A percentile compares a stretch with the other conserved stretches of the same genome.
Conservation (phyloP, 1,140 invertebrate genomes). For the Sycophaga agraensis region DNA sequence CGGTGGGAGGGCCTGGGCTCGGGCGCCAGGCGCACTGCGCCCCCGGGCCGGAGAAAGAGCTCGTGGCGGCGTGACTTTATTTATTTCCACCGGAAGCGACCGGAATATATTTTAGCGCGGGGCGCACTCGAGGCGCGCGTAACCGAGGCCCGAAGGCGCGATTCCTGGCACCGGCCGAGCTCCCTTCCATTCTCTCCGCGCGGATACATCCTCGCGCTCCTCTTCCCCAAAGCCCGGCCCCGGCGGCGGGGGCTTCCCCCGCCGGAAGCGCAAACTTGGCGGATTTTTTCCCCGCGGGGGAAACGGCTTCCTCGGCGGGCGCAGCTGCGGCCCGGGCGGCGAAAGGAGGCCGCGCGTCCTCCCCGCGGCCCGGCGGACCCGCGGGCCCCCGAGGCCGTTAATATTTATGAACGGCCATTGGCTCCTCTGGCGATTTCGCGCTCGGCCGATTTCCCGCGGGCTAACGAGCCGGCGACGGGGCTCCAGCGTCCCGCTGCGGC, state of each 20-base stretch:
- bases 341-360: too few species aligned
- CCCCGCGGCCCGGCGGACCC: constrained; percentile 30
- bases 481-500: neutral
- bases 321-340: too few species aligned
- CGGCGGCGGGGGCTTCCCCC: too few species aligned
- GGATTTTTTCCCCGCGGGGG: constrained; percentile 50
- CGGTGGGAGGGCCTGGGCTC: neutral
- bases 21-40: neutral
- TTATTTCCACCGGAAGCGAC: constrained; percentile 59
- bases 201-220: too few species aligned
- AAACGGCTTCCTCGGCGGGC: constrained; percentile 41
- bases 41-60: neutral
- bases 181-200: too few species aligned
- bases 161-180: too few species aligned
- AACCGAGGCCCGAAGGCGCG: constrained; percentile 40
- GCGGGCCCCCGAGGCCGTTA: constrained; percentile 23
- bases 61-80: constrained; percentile 56
- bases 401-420: constrained; percentile 42
- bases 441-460: too few species aligned
- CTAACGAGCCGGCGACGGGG: too few species aligned
- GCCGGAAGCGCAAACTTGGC: constrained; percentile 55
- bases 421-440: too few species aligned
- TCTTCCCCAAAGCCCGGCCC: too few species aligned
- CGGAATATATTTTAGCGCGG: constrained; percentile 56
- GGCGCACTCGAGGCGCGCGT: neutral